phyloP scores from a whole-genome alignment of 1,140 invertebrate genomes.

The Macrotrachela quadricornifera region DNA sequence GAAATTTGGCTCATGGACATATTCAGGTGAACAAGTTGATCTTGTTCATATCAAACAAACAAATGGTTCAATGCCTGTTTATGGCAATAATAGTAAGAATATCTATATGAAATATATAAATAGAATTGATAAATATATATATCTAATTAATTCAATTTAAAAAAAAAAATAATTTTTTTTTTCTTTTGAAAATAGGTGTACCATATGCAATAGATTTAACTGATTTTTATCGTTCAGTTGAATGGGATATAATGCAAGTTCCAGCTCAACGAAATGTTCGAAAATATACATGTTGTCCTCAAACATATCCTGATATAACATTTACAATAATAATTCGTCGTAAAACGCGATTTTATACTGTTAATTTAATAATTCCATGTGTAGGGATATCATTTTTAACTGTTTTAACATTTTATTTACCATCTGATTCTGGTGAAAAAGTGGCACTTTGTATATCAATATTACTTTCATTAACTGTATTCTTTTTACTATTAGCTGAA shows the following conservation, averaged over 20 bases:
- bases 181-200: slow-evolving; percentile 7
- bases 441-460: slow-evolving; percentile 29
- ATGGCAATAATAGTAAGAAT: not conserved
- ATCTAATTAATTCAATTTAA: too few species aligned
- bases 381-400: slow-evolving; percentile 33
- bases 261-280: slow-evolving; percentile 32
- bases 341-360: slow-evolving; percentile 29
- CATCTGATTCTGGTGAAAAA: slow-evolving; percentile 29
- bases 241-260: slow-evolving; percentile 96
- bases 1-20: slow-evolving; percentile 55
- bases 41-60: slow-evolving; percentile 5
- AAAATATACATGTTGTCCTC: slow-evolving; percentile 63
- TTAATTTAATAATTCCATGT: slow-evolving; percentile 31
- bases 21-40: slow-evolving; percentile 1
- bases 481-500: slow-evolving; percentile 28
- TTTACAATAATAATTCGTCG: slow-evolving; percentile 87
- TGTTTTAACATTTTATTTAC: slow-evolving; percentile 31
- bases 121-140: too few species aligned
- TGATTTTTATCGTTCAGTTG: slow-evolving; percentile 47
- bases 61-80: not conserved
- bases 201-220: slow-evolving; percentile 17
- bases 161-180: too few species aligned
- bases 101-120: not conserved
- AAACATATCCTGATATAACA: slow-evolving; percentile 84
- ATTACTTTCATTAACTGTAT: slow-evolving; percentile 28